These are phyloP conservation scores for Cataglyphis livida DNA, from an alignment of 2,888 invertebrate species.

Conservation along the genomic window DNA sequence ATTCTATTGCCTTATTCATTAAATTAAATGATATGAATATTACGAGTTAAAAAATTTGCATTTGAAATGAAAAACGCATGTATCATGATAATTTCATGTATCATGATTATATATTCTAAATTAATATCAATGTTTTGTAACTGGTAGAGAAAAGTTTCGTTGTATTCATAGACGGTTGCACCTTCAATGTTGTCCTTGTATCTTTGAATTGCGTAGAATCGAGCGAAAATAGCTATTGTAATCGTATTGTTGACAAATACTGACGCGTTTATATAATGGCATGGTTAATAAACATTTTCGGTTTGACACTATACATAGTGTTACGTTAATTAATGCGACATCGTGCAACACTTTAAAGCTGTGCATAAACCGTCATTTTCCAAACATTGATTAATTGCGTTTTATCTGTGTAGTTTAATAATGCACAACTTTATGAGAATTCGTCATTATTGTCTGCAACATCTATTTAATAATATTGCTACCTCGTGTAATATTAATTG, in stretches of 20 bases:
- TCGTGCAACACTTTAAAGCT: slow-evolving; percentile 60
- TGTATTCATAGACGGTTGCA: slow-evolving; percentile 7
- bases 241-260: slow-evolving; percentile 47
- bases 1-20: background rate
- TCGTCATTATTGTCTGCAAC: background rate
- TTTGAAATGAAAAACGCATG: background rate
- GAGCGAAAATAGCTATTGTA: slow-evolving; percentile 36
- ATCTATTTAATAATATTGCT: background rate
- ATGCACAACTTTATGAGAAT: background rate
- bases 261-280: slow-evolving; percentile 45
- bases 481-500: slow-evolving; percentile 22
- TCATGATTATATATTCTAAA: background rate
- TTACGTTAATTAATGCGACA: slow-evolving; percentile 78
- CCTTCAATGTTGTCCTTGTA: background rate
- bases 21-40: background rate
- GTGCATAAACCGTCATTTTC: slow-evolving; percentile 36
- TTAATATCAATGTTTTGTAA: slow-evolving; percentile 29
- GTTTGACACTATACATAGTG: slow-evolving; percentile 40
- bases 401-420: background rate
- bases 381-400: background rate
- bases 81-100: background rate
- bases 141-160: background rate
- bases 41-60: background rate
- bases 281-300: slow-evolving; percentile 68
- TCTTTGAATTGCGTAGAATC: slow-evolving; percentile 19